These are phyloP conservation scores for Ctenochaetus hawaiiensis DNA, from an alignment of 2,797 vertebrate species.

Conservation along the genomic window DNA sequence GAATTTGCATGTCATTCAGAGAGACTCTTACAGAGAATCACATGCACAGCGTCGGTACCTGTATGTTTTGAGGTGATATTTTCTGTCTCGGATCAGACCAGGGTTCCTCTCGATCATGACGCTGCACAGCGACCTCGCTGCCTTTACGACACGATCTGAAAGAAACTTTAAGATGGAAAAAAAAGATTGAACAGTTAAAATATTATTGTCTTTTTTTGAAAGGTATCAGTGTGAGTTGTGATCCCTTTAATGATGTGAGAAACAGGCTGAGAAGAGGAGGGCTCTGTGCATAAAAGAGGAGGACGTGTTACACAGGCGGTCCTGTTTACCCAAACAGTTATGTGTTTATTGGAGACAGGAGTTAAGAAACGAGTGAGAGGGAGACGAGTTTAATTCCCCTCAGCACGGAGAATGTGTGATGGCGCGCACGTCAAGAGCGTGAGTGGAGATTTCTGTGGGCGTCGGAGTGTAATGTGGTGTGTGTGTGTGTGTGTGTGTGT, in stretches of 20 bases:
- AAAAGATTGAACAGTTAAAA: background rate
- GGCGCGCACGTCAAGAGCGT: slow-evolving; percentile 20
- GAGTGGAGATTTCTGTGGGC: slow-evolving; percentile 54
- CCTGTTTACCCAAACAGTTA: slow-evolving; percentile 36
- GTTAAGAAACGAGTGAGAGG: slow-evolving; percentile 10
- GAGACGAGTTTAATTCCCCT: slow-evolving; percentile 24
- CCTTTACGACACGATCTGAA: slow-evolving; percentile 90
- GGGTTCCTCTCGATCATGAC: slow-evolving; percentile 86
- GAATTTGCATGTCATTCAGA: background rate
- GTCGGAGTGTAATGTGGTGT: slow-evolving; percentile 37
- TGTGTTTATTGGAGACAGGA: slow-evolving; percentile 10
- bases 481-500: slow-evolving; percentile 39
- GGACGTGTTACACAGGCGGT: slow-evolving; percentile 23
- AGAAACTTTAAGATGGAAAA: slow-evolving; percentile 85
- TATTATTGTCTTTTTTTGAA: background rate
- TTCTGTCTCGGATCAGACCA: slow-evolving; percentile 91
- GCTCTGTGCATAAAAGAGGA: background rate
- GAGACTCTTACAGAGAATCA: background rate
- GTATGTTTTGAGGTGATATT: slow-evolving; percentile 93
- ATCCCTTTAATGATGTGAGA: background rate
- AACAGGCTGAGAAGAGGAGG: background rate
- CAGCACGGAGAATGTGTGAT: slow-evolving; percentile 30
- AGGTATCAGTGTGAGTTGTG: background rate
- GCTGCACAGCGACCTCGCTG: slow-evolving; percentile 87
- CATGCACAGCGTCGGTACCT: slow-evolving; percentile 78